phyloP scores from a whole-genome alignment of 2,888 invertebrate species.

The Aromia moschata region DNA sequence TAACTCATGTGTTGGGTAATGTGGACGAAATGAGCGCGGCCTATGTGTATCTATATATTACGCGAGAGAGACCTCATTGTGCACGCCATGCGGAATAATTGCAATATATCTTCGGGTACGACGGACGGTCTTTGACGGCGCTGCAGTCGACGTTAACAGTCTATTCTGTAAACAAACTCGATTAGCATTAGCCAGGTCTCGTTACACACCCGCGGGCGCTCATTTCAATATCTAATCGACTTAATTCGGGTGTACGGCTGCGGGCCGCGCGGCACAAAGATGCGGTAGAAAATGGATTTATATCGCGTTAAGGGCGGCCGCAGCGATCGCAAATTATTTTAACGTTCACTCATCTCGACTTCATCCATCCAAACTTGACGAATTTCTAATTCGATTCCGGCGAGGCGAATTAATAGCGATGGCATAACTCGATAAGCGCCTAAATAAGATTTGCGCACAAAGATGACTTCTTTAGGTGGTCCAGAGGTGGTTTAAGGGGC shows the following conservation, averaged over 20 bases:
- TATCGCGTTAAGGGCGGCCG: constrained; percentile 53
- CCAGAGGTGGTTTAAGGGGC: no score
- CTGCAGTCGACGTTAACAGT: constrained; percentile 55
- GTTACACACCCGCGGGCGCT: constrained; percentile 56
- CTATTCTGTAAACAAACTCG: constrained; percentile 59
- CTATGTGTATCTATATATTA: no score
- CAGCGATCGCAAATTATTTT: constrained; percentile 48
- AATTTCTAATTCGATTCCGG: constrained; percentile 29
- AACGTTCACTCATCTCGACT: constrained; percentile 42
- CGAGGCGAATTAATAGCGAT: constrained; percentile 22
- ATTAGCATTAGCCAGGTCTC: constrained; percentile 58
- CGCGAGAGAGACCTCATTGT: constrained; percentile 45
- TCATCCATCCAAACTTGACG: constrained; percentile 32
- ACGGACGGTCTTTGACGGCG: constrained; percentile 53
- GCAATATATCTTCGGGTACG: constrained; percentile 50
- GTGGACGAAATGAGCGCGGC: constrained; percentile 33
- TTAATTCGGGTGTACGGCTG: constrained; percentile 59
- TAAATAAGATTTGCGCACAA: constrained; percentile 11
- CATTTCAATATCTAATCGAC: constrained; percentile 60
- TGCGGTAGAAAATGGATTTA: constrained; percentile 56
- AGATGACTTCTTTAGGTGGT: not conserved
- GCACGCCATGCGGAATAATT: constrained; percentile 51
- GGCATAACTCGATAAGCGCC: constrained; percentile 11
- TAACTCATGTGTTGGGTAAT: constrained; percentile 43
- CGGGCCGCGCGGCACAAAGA: constrained; percentile 51